Evolutionary conservation across 30 jellyfish, hydroid and myxozoan species (phyloP), one percentile per base, ranked within the genome.

Genomic region (Mastigias papua): DNA sequence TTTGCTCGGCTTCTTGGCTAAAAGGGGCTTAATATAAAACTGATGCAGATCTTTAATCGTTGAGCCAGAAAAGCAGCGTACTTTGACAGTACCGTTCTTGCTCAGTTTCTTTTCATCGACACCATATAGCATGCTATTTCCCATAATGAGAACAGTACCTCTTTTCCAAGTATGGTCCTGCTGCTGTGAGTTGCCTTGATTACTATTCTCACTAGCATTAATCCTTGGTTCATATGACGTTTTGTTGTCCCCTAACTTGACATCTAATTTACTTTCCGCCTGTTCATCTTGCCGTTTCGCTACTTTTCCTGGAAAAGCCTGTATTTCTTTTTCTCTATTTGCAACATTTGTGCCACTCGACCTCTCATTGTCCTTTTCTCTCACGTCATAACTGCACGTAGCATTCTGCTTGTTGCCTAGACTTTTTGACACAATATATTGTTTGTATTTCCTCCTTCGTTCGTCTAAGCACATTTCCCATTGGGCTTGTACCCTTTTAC

Each of bases 111-210:
- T 66, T 25, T 32, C n/a, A n/a, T n/a, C n/a, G n/a, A n/a, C n/a
- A n/a, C n/a, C n/a, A n/a, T n/a, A n/a, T n/a, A n/a, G n/a, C 82
- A 70, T 69, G 80, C 80, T 32, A 6, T 69, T 60, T 64, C 80
- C 63, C 80, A 69, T 69, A 69, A 25, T 69, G 60, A 69, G 80
- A 32, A 26, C 80, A 23, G 80, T 69, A 57, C 80, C 80, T 34
- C n/a, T 69, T 69, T 69, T 69, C 80, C 80, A 30, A 17, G 60
- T 32, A 42, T 32, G 60, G 28, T 34, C 80, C 58, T 69, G 60
- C 58, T 69, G 60, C 31, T 69, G 60, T 57, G 60, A 22, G 28
- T 34, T 10, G 2, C 32, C 32, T 13, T 69, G 80, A 26, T 69
- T 28, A 27, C 58, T 42, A 26, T 69, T 32, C 0, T 33, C 80